Conservation (phyloP, 37 sponge, comb jelly and placozoan species). For the Ephydatia muelleri region DNA sequence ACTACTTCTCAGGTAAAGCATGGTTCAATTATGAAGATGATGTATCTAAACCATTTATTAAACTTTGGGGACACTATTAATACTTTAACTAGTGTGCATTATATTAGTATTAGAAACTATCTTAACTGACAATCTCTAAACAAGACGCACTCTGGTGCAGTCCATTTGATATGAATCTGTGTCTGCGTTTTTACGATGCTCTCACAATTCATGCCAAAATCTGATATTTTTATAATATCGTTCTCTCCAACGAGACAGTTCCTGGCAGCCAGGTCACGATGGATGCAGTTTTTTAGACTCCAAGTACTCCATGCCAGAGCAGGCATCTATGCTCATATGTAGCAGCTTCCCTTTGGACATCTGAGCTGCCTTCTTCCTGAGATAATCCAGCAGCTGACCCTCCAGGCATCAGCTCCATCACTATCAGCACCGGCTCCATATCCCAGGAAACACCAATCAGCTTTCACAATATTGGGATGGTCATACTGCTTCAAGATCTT, state of each 20-base stretch:
- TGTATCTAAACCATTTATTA: too few relatives aligned
- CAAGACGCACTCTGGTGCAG: constrained; percentile 85
- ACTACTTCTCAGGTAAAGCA: too few relatives aligned
- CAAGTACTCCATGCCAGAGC: constrained; percentile 82
- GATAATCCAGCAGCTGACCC: constrained; percentile 86
- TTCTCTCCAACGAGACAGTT: constrained; percentile 87
- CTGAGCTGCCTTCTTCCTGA: constrained; percentile 66
- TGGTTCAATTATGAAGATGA: too few relatives aligned
- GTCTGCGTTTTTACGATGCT: constrained; percentile 69
- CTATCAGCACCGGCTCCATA: constrained; percentile 85
- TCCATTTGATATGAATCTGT: constrained; percentile 95
- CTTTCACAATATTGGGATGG: constrained; percentile 92
- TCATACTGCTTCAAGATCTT: constrained; percentile 91
- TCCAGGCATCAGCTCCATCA: constrained; percentile 95
- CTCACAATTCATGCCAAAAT: constrained; percentile 94
- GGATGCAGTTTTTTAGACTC: constrained; percentile 84
- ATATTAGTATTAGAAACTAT: too few relatives aligned
- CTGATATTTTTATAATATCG: constrained; percentile 82
- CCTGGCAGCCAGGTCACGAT: constrained; percentile 88
- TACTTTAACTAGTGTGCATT: too few relatives aligned
- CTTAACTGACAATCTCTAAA: too few relatives aligned
- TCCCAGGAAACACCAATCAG: constrained; percentile 87
- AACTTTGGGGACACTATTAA: too few relatives aligned
- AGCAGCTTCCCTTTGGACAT: constrained; percentile 54
- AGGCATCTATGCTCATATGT: constrained; percentile 60